Percentiles rank a stretch among this genome's conserved stretches.
Evolutionary conservation across 1,140 invertebrate species (phyloP).

Genomic region (Littorina saxatilis): DNA sequence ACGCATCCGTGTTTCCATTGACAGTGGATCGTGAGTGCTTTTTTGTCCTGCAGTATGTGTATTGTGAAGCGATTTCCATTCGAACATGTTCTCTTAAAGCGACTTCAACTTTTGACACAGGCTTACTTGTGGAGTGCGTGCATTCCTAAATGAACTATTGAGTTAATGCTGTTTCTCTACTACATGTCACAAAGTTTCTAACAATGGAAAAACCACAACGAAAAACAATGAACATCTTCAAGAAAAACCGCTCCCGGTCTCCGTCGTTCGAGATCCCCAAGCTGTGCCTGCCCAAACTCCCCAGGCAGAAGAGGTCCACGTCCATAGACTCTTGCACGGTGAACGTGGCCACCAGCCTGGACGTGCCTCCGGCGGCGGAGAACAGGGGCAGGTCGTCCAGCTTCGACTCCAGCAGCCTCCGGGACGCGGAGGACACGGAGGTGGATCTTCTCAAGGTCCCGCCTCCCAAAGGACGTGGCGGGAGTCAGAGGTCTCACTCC

Average conservation of each 20-base stretch:
- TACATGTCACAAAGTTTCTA: too few relatives aligned
- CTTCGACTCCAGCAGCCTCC: conserved; percentile 63
- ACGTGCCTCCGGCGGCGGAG: conserved; percentile 57
- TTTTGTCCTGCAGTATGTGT: too few relatives aligned
- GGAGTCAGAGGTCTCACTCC: conserved; percentile 54
- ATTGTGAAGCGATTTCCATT: too few relatives aligned
- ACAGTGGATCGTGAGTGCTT: too few relatives aligned
- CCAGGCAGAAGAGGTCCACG: conserved; percentile 54
- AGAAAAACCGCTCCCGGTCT: conserved; percentile 57
- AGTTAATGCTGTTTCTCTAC: too few relatives aligned
- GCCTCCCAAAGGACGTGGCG: conserved; percentile 40
- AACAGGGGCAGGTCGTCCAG: conserved; percentile 62
- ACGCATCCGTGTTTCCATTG: too few relatives aligned
- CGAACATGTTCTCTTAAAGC: too few relatives aligned
- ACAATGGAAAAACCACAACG: too few relatives aligned
- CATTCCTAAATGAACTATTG: too few relatives aligned
- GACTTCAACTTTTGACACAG: too few relatives aligned
- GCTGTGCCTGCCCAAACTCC: conserved; percentile 61
- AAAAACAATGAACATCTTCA: conserved; percentile 62
- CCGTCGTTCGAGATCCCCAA: conserved; percentile 68
- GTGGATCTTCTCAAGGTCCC: conserved; percentile 37
- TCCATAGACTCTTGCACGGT: conserved; percentile 55
- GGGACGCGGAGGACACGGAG: conserved; percentile 31
- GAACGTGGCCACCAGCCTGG: conserved; percentile 39
- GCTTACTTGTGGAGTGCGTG: too few relatives aligned